Percentiles rank a stretch among this genome's conserved stretches.
These are phyloP conservation scores for Babyrousa celebensis DNA, from an alignment of 2,797 vertebrate species.

Conservation along the genomic window DNA sequence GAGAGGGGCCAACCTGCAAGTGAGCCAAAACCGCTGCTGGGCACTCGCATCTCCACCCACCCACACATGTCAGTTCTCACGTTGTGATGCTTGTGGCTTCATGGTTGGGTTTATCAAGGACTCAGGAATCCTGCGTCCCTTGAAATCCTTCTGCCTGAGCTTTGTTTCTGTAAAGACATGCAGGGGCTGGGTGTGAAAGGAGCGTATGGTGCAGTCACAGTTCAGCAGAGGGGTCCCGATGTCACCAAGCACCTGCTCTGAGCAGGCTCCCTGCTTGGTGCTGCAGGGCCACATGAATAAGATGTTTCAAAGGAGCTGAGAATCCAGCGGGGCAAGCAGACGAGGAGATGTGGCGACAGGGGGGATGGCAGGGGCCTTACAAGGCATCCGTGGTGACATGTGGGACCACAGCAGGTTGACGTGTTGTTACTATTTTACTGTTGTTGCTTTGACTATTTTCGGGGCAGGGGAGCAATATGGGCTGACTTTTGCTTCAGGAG, in stretches of 20 bases:
- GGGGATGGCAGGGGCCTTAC: fast-evolving
- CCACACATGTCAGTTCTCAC: too few relatives aligned
- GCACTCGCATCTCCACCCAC: neutral
- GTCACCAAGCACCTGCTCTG: neutral
- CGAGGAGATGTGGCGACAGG: fast-evolving
- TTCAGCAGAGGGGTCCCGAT: neutral
- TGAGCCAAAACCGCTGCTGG: neutral
- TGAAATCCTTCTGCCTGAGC: neutral
- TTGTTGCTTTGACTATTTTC: neutral
- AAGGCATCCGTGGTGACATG: neutral
- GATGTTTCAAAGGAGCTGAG: neutral
- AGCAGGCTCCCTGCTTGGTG: neutral
- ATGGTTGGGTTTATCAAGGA: neutral
- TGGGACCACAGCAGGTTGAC: neutral
- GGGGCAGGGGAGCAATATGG: neutral
- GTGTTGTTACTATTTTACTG: neutral
- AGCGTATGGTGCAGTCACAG: neutral
- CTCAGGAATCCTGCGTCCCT: neutral
- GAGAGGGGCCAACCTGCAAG: neutral
- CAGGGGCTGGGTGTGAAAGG: neutral
- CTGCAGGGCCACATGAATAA: neutral
- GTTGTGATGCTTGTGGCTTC: neutral
- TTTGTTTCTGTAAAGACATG: neutral
- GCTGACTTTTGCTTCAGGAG: neutral
- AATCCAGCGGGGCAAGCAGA: neutral